These are phyloP conservation scores for Nannoperca australis DNA, from an alignment of 2,797 vertebrate species.

Conservation along the genomic window DNA sequence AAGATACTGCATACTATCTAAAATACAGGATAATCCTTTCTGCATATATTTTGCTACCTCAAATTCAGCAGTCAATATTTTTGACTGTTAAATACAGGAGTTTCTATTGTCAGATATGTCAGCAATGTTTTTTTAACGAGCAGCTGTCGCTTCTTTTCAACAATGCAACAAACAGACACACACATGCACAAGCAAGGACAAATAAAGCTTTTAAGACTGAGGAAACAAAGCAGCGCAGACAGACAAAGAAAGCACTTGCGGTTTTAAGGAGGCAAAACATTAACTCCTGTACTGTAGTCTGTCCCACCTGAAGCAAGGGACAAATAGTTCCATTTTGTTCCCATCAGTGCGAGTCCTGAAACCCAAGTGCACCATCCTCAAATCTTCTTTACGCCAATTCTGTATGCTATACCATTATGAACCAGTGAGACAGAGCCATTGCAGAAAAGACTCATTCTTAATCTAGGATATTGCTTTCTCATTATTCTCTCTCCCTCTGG, in stretches of 20 bases:
- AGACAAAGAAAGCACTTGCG: neutral
- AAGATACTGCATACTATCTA: slow-evolving; percentile 39
- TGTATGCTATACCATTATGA: slow-evolving; percentile 54
- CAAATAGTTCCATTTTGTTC: slow-evolving; percentile 15
- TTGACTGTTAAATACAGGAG: slow-evolving; percentile 15
- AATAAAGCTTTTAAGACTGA: slow-evolving; percentile 3
- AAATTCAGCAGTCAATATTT: slow-evolving; percentile 24
- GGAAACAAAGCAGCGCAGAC: neutral
- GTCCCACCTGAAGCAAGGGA: slow-evolving; percentile 1
- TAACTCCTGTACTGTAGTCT: slow-evolving; percentile 1
- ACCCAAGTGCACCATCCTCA: slow-evolving; percentile 1
- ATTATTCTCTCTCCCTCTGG: slow-evolving; percentile 76
- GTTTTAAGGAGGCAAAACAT: slow-evolving; percentile 9
- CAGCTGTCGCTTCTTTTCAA: slow-evolving; percentile 11
- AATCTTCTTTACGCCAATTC: slow-evolving; percentile 26
- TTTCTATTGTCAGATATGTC: slow-evolving; percentile 9
- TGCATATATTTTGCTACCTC: slow-evolving; percentile 17
- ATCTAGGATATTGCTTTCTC: slow-evolving; percentile 83
- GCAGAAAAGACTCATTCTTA: slow-evolving; percentile 80
- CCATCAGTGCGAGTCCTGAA: slow-evolving; percentile 27
- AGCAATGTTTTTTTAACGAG: neutral
- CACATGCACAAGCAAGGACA: neutral
- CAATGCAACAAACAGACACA: neutral
- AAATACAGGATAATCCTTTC: slow-evolving; percentile 49
- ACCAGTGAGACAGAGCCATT: slow-evolving; percentile 66